Percentiles rank a stretch among this genome's conserved stretches.
phyloP scores from a whole-genome alignment of 2,113 vertebrate species.

The Trogon surrucura region DNA sequence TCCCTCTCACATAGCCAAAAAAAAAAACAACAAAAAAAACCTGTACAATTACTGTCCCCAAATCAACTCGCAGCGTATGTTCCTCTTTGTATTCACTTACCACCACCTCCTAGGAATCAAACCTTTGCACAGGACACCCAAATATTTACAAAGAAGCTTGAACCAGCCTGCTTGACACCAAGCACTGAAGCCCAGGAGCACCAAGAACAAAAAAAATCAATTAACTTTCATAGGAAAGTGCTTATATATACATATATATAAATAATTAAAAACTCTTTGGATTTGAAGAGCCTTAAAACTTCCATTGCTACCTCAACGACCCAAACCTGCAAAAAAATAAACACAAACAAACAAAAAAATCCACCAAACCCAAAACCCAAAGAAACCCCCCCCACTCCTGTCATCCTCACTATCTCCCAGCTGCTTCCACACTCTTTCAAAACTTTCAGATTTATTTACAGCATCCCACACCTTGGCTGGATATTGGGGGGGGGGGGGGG shows the following conservation, averaged over 20 bases:
- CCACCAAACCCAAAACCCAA: too few species aligned
- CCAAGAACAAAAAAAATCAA: background rate
- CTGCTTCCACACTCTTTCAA: background rate
- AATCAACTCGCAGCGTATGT: background rate
- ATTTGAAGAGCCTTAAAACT: background rate
- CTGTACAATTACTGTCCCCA: background rate
- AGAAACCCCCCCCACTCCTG: background rate
- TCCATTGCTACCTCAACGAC: background rate
- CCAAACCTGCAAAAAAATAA: background rate
- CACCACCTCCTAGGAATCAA: slow-evolving; percentile 1
- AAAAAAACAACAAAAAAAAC: background rate
- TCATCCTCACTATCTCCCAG: background rate
- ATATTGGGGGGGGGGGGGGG: too few species aligned
- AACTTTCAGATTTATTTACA: too few species aligned
- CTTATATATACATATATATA: background rate
- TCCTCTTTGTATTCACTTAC: background rate
- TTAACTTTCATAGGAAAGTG: background rate
- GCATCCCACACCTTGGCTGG: too few species aligned
- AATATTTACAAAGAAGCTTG: background rate
- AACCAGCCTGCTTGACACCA: background rate
- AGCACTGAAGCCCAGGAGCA: background rate
- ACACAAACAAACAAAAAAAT: background rate
- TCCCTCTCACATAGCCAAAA: background rate
- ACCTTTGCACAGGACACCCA: background rate
- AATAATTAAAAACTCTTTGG: background rate